Percentiles rank a stretch among this genome's conserved stretches.
Conservation (phyloP, 2,888 invertebrate species). For the Tigriopus californicus region DNA sequence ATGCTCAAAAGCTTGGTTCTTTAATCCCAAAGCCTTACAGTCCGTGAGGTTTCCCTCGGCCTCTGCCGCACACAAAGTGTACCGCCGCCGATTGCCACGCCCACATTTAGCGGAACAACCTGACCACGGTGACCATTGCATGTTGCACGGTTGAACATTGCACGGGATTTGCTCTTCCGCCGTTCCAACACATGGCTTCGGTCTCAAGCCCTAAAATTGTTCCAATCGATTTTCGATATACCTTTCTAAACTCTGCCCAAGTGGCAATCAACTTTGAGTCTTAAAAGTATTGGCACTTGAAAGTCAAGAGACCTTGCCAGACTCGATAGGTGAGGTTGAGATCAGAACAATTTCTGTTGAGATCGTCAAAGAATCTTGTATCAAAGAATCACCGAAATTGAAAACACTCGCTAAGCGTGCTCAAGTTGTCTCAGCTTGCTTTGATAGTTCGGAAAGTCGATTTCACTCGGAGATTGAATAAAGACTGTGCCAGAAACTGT, state of each 20-base stretch:
- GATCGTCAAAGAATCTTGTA: no score
- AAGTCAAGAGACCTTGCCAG: no score
- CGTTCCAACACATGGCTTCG: constrained; percentile 6
- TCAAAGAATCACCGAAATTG: no score
- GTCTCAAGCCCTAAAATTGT: constrained; percentile 16
- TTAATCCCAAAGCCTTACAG: neutral
- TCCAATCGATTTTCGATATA: no score
- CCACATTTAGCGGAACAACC: constrained; percentile 21
- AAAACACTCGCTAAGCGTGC: no score
- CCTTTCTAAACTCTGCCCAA: constrained; percentile 16
- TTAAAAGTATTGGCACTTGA: neutral
- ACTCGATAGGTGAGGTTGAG: no score
- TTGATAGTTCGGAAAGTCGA: no score
- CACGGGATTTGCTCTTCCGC: constrained; percentile 18
- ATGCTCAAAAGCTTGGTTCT: constrained; percentile 17
- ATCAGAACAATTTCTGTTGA: no score
- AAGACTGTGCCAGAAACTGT: no score
- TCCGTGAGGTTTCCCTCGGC: neutral
- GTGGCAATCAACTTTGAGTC: neutral
- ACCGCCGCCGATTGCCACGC: constrained; percentile 18
- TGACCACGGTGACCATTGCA: constrained; percentile 20
- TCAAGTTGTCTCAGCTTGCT: no score
- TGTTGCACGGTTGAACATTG: constrained; percentile 21
- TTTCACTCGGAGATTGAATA: no score
- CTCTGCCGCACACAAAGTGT: constrained; percentile 19